Conservation (phyloP, 2,113 vertebrate genomes). For the Carettochelys insculpta region DNA sequence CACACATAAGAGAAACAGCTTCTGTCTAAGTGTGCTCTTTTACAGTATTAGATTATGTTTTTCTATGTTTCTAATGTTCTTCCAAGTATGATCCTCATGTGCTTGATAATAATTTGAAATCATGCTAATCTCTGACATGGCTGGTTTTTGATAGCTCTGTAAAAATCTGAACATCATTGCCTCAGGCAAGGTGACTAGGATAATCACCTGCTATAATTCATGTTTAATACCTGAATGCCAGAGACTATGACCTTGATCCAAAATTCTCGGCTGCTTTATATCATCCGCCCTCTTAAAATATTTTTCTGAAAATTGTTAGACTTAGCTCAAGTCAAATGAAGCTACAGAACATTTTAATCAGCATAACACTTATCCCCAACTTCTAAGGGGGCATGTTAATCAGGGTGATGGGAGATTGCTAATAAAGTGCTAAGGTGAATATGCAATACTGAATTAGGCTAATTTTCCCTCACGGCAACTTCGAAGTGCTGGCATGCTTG, state of each 20-base stretch:
- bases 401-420: too few relatives aligned
- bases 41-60: background rate
- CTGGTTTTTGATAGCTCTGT: conserved; percentile 83
- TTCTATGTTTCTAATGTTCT: conserved; percentile 23
- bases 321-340: conserved; percentile 24
- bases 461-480: too few relatives aligned
- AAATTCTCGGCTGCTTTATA: conserved; percentile 61
- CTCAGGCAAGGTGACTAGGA: conserved; percentile 89
- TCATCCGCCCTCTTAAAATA: conserved; percentile 38
- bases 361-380: too few relatives aligned
- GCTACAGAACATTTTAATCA: conserved; percentile 6
- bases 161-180: conserved; percentile 85
- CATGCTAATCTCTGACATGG: conserved; percentile 85
- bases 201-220: conserved; percentile 87
- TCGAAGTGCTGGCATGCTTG: too few relatives aligned
- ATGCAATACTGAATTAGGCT: too few relatives aligned
- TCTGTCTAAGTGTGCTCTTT: background rate
- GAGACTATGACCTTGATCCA: conserved; percentile 81
- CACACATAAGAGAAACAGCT: background rate
- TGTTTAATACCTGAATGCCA: conserved; percentile 87
- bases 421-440: too few relatives aligned
- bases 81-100: conserved; percentile 34
- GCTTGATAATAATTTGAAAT: conserved; percentile 77
- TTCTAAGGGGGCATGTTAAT: too few relatives aligned
- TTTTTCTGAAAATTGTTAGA: conserved; percentile 50